Base-by-base conservation (phyloP, 2,888 invertebrate species). In the Amiota minor region DNA sequence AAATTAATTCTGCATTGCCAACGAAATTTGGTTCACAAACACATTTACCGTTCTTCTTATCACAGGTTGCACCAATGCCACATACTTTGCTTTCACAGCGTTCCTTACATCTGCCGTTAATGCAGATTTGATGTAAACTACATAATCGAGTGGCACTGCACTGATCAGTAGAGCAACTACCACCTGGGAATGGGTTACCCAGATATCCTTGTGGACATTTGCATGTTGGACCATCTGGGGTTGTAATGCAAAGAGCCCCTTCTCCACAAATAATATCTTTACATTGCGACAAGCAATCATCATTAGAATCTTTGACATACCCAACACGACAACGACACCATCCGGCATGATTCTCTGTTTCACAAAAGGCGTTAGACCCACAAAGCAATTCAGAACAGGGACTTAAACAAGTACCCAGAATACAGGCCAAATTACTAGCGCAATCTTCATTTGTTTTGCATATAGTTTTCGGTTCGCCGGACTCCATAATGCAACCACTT, bases 141-240 rank as follows among this genome's bases (percentile, higher is more conserved):
- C 97, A 97, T 0, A 95, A 95, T 70, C 94, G 91, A 0, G 93
- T 92, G 3, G 93, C 91, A 0, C 95, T 95, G 88, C 97, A 97
- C 71, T 95, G 91, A 89, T 97, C 97, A 70, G 95, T 93, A 72
- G 92, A 91, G 86, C 97, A 97, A 72, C 92, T 92, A 55, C 97
- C 97, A 45, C 97, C 97, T 1, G 97, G 95, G 91, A 97, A 97
- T 9, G 97, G 97, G 90, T 97, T 97, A 20, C 97, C 97, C 73
- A 94, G 92, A 88, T 94, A 95, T 65, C 96, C 96, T 87, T 96
- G 95, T 2, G 94, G 92, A 85, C 97, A 97, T 86, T 95, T 94
- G 87, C 97, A 97, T 8, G 96, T 96, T 16, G 96, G 96, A 14
- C 97, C 97, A 20, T 92, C 92, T 79, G 94, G 93, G 49, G 96